Percentiles rank a stretch among this genome's conserved stretches.
These are phyloP conservation scores for Grus americana DNA, from an alignment of 2,113 vertebrate species.

Conservation along the genomic window DNA sequence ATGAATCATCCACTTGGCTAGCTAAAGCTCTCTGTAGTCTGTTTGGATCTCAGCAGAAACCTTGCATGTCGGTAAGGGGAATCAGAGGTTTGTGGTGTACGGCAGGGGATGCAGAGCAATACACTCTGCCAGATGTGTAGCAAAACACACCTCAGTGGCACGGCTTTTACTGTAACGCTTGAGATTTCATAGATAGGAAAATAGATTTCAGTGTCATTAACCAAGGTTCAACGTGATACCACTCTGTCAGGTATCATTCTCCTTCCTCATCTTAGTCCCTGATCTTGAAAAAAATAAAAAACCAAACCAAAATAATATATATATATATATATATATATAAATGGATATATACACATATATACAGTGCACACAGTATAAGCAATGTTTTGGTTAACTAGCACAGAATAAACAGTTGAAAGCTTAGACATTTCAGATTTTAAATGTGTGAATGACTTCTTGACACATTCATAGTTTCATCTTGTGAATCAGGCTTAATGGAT, in stretches of 20 bases:
- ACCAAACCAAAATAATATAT: not conserved
- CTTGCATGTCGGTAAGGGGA: not conserved
- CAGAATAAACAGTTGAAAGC: not conserved
- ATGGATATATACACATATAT: not conserved
- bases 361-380: not conserved
- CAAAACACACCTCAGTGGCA: not conserved
- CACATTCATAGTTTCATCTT: not conserved
- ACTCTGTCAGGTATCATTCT: not conserved
- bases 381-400: not conserved
- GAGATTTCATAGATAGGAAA: not conserved
- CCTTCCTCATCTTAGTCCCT: not conserved
- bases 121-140: not conserved
- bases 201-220: not conserved
- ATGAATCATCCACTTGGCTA: not conserved
- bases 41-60: not conserved
- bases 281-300: not conserved
- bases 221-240: not conserved
- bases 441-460: not conserved
- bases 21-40: not conserved
- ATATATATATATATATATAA: not conserved
- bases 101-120: not conserved
- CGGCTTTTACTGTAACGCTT: not conserved
- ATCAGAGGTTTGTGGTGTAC: not conserved
- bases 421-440: not conserved
- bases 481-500: not conserved